phyloP scores from a whole-genome alignment of 2,888 invertebrate genomes.

The Entomobrya multifasciata region DNA sequence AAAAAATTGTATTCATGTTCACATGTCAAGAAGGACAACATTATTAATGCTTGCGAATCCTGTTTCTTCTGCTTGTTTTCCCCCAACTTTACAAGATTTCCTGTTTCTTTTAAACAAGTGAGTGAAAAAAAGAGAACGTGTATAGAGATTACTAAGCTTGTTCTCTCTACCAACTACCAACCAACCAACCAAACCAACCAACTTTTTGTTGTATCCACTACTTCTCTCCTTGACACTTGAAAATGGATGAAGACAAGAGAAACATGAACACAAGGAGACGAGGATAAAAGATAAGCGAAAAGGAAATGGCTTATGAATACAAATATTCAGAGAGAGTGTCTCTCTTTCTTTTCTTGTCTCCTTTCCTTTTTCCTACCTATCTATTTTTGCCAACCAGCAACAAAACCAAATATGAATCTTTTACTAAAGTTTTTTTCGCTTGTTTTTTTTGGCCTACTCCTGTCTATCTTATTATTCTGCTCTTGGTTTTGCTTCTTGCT shows the following conservation, averaged over 20 bases:
- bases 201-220: too few relatives aligned
- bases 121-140: too few relatives aligned
- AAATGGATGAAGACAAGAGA: conserved; percentile 42
- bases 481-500: too few relatives aligned
- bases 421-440: conserved; percentile 5
- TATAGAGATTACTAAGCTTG: too few relatives aligned
- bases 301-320: conserved; percentile 50
- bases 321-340: conserved; percentile 31
- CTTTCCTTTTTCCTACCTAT: conserved; percentile 18
- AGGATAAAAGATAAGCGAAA: conserved; percentile 43
- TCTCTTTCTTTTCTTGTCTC: conserved; percentile 17
- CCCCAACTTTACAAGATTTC: conserved; percentile 27
- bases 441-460: conserved; percentile 30
- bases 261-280: too few relatives aligned
- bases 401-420: conserved; percentile 16
- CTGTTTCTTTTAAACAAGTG: not conserved
- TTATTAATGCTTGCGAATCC: conserved; percentile 56
- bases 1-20: conserved; percentile 27
- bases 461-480: conserved; percentile 40
- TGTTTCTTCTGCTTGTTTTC: conserved; percentile 15
- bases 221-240: conserved; percentile 31
- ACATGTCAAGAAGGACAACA: conserved; percentile 35
- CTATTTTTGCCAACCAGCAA: conserved; percentile 37
- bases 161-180: too few relatives aligned
- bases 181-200: too few relatives aligned